Evolutionary conservation across 2,797 vertebrate species (phyloP), one percentile per base, ranked within the genome.

Genomic region (Hyperoplus lanceolatus): DNA sequence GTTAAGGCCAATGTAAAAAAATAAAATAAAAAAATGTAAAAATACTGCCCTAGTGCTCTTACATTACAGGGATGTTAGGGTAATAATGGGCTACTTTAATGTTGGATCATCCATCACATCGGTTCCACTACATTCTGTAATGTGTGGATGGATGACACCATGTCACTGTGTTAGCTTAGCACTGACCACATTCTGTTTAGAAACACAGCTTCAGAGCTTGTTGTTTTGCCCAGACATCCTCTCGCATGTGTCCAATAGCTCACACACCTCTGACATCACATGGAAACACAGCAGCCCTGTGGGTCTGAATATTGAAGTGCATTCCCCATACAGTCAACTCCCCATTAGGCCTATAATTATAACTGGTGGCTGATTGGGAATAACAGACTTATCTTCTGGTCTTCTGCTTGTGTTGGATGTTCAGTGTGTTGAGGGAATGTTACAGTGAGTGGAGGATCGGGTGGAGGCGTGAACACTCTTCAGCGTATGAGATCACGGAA

Each of bases 291-390:
- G 56, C 50, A 55, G 38, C 60, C 70, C 71, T 9, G 16, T 41
- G 41, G 89, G 21, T 61, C 53, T 81, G 68, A 74, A 66, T 82
- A 88, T 87, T 89, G 62, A 75, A 77, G 57, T 68, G 39, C 18
- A 18, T 76, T 82, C 61, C 46, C 65, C 58, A 29, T 29, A n/a
- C 43, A 64, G 77, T 69, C 69, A 21, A 80, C 73, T 43, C 58
- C 29, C 79, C 58, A 54, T 65, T 78, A 50, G 8, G 29, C 49
- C 48, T 68, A 1, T 88, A 75, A 89, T 89, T 90, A 78, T 79
- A 81, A 68, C 68, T 66, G 39, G 57, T 45, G 39, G 56, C 73
- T 81, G 72, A 79, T 65, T 63, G 71, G 48, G 66, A 82, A 79
- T 58, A 58, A n/a, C 58, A 78, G 41, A 77, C 59, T 75, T 15